phyloP scores from a whole-genome alignment of 1,140 invertebrate species.

The Meteorus sp. region DNA sequence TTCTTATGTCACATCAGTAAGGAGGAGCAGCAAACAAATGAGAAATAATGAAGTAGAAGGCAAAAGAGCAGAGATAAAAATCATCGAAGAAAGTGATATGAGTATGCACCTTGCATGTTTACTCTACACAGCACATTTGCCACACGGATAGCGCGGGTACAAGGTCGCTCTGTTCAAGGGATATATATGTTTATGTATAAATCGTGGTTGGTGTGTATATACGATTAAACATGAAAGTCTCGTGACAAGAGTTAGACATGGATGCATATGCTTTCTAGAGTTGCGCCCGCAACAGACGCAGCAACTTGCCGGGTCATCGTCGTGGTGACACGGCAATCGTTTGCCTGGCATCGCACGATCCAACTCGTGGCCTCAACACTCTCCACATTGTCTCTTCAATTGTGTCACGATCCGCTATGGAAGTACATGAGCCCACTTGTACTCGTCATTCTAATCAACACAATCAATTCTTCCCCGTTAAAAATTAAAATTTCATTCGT shows the following conservation, averaged over 20 bases:
- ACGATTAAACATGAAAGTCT: slow-evolving; percentile 14
- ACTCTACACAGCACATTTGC: slow-evolving; percentile 15
- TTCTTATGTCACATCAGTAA: background rate
- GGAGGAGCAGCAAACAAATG: too few species aligned
- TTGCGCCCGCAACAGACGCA: too few species aligned
- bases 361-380: background rate
- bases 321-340: slow-evolving; percentile 36
- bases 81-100: background rate
- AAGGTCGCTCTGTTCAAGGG: slow-evolving; percentile 14
- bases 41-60: too few species aligned
- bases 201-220: background rate
- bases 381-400: slow-evolving; percentile 23
- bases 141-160: slow-evolving; percentile 12
- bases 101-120: slow-evolving; percentile 15
- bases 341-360: slow-evolving; percentile 32
- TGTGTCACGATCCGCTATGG: too few species aligned
- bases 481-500: too few species aligned
- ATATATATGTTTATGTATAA: too few species aligned
- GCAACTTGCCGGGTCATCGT: too few species aligned
- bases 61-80: too few species aligned
- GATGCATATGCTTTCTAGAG: slow-evolving; percentile 6
- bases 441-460: too few species aligned
- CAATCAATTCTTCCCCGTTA: too few species aligned
- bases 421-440: too few species aligned
- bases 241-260: slow-evolving; percentile 6